Base-by-base conservation (phyloP, 2,888 invertebrate genomes). In the Pheosia tremula region DNA sequence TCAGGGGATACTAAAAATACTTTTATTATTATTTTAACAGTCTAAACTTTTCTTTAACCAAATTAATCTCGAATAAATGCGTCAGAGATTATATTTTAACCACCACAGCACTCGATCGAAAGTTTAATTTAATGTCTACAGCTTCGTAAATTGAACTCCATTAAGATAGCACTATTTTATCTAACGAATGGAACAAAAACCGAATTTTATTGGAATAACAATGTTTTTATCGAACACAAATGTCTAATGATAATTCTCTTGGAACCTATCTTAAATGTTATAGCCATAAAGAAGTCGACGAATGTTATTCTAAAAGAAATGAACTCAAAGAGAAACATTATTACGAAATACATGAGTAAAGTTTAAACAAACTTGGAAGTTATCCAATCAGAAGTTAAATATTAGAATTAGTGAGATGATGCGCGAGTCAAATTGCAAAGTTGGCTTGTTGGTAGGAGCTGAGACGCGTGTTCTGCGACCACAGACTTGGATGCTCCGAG, bases 341-440 rank as follows among this genome's bases (percentile, higher is more conserved):
- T 62, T 74, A 62, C 62, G 68, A 69, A 74, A 72, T 66, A 69
- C 13, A 55, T 13, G 55, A 55, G 38, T 53, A 38, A 53, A 71
- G 43, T 74, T 61, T 47, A 50, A 38, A 39, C 41, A 47, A 68
- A 68, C 47, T 76, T 56, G 24, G 55, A 79, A 78, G 72, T 81
- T 76, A 67, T 66, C 72, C 74, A 80, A 79, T 80, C 75, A 75
- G 56, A 79, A 81, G 71, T 77, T 77, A 60, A 69, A 59, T 69
- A 75, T 71, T 77, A 75, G 77, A 75, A 80, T 78, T 68, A 80
- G 65, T 56, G 55, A 62, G 62, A 66, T 69, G 71, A 63, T 56
- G 62, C 62, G 71, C 69, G 64, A 73, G 65, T 70, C 71, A 73
- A 74, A 74, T 75, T 72, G 79, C 69, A 63, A 77, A 67, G 63